A percentile compares a stretch with the other conserved stretches of the same genome.
Conservation (phyloP, 2,888 invertebrate genomes). For the Julus scandinavius region DNA sequence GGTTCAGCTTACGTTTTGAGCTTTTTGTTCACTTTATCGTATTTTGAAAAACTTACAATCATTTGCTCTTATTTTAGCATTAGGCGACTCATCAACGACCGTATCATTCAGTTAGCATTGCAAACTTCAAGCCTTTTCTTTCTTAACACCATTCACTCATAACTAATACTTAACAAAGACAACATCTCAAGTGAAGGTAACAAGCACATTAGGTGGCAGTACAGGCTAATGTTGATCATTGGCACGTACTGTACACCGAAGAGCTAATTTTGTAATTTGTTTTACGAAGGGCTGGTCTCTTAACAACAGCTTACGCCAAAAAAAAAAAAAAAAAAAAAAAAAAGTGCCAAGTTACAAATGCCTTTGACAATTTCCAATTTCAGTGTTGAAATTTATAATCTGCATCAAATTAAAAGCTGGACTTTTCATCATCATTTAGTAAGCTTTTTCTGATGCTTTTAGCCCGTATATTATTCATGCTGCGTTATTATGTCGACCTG, state of each 20-base stretch:
- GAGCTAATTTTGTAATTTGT: slow-evolving; percentile 4
- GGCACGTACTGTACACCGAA: neutral
- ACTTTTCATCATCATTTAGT: neutral
- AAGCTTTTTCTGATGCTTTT: neutral
- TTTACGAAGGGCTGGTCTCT: slow-evolving; percentile 23
- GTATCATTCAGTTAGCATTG: neutral
- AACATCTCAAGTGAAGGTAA: neutral
- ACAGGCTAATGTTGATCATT: slow-evolving; percentile 12
- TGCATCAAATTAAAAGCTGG: neutral
- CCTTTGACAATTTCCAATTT: slow-evolving; percentile 9
- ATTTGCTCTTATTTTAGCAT: no score
- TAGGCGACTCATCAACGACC: neutral
- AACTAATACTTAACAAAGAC: neutral
- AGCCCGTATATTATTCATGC: neutral
- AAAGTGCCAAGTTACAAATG: neutral
- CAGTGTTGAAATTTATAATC: slow-evolving; percentile 1
- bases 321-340: neutral
- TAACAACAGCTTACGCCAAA: slow-evolving; percentile 11
- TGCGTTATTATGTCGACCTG: neutral
- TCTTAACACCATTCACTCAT: neutral
- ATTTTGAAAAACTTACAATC: neutral
- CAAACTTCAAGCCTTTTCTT: neutral
- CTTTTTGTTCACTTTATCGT: neutral
- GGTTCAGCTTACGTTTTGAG: neutral
- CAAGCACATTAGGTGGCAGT: neutral